A percentile compares a stretch with the other conserved stretches of the same genome.
Conservation (phyloP, 2,888 invertebrate genomes). For the Chrysopilus asiliformis region DNA sequence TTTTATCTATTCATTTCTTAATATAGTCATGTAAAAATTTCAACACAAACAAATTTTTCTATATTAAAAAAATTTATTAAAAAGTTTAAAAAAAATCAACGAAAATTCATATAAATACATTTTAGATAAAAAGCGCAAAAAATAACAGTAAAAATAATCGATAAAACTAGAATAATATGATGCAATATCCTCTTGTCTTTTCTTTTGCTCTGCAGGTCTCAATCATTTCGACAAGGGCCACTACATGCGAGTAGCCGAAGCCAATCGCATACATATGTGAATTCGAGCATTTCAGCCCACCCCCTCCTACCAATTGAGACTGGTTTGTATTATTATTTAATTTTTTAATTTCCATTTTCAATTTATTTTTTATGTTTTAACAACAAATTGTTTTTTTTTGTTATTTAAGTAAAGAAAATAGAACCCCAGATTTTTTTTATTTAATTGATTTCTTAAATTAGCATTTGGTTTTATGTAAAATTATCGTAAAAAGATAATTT, state of each 20-base stretch:
- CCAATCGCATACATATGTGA: slow-evolving; percentile 53
- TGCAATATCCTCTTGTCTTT: slow-evolving; percentile 36
- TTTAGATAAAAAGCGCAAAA: no score
- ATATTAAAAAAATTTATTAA: no score
- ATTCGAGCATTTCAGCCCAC: slow-evolving; percentile 85
- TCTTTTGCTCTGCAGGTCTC: slow-evolving; percentile 65
- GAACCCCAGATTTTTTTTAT: not conserved
- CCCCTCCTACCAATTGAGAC: slow-evolving; percentile 84
- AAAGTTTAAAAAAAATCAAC: no score
- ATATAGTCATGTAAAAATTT: no score
- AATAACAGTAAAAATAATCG: slow-evolving; percentile 4
- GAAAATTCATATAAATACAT: no score
- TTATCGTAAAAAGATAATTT: not conserved
- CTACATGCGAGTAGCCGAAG: slow-evolving; percentile 39
- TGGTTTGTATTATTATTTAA: slow-evolving; percentile 40
- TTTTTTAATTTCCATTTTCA: slow-evolving; percentile 20
- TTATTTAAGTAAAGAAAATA: slow-evolving; percentile 1
- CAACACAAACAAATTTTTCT: no score
- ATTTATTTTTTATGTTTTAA: slow-evolving; percentile 14
- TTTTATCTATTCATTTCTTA: no score
- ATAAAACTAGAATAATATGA: slow-evolving; percentile 7
- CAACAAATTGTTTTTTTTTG: slow-evolving; percentile 11
- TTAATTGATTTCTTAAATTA: slow-evolving; percentile 5
- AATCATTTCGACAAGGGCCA: slow-evolving; percentile 73
- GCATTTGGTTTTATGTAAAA: slow-evolving; percentile 1